phyloP scores from a whole-genome alignment of 2,113 vertebrate genomes.

The Gymnogyps californianus region DNA sequence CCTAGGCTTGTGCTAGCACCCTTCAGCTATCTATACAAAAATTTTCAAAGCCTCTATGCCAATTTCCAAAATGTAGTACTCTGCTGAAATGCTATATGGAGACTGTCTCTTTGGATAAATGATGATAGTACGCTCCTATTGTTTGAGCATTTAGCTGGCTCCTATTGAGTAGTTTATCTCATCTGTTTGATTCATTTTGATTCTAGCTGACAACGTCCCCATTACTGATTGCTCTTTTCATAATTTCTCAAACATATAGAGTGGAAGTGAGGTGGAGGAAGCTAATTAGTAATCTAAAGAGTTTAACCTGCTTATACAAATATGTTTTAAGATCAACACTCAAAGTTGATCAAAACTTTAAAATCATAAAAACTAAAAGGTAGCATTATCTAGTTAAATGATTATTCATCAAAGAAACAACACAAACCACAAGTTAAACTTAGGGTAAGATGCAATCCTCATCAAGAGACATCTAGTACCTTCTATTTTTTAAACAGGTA shows the following conservation, averaged over 20 bases:
- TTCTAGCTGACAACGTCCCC: constrained; percentile 70
- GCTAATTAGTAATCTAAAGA: constrained; percentile 73
- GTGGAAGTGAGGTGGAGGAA: constrained; percentile 54
- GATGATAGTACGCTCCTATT: constrained; percentile 69
- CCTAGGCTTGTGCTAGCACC: neutral
- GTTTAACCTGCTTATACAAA: constrained; percentile 69
- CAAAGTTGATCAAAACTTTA: constrained; percentile 61
- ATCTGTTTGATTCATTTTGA: constrained; percentile 78
- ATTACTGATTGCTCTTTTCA: constrained; percentile 71
- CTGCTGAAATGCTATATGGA: constrained; percentile 59
- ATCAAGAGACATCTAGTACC: neutral
- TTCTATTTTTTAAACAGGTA: neutral
- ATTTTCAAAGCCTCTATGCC: neutral
- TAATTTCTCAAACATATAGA: constrained; percentile 74
- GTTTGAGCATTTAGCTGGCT: constrained; percentile 77
- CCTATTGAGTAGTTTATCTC: constrained; percentile 74
- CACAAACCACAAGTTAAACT: constrained; percentile 12
- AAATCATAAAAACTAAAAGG: constrained; percentile 38
- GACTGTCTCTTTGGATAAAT: constrained; percentile 68
- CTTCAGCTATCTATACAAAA: neutral
- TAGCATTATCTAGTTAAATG: constrained; percentile 7
- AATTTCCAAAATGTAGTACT: neutral
- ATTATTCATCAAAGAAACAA: constrained; percentile 40
- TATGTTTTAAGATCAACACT: constrained; percentile 30
- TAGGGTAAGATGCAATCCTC: constrained; percentile 11